Percentiles rank a stretch among this genome's conserved stretches.
These are phyloP conservation scores for Pangasianodon hypophthalmus DNA, from an alignment of 2,113 vertebrate genomes.

Conservation along the genomic window DNA sequence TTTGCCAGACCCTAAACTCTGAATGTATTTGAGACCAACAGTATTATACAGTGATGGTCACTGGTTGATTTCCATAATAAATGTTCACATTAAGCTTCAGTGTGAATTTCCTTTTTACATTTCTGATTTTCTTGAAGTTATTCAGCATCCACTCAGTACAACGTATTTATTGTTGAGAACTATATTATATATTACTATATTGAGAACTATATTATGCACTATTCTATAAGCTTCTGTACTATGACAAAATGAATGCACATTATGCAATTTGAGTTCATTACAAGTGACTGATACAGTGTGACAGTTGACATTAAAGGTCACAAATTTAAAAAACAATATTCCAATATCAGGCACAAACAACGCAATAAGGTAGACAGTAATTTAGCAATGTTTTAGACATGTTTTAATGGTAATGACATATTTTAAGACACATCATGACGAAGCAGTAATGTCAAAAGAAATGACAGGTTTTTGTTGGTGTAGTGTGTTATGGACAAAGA, in stretches of 20 bases:
- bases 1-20: constrained; percentile 9
- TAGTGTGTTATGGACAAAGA: background rate
- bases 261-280: background rate
- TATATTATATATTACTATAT: too few species aligned
- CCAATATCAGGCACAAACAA: background rate
- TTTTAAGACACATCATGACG: background rate
- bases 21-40: constrained; percentile 25
- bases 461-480: background rate
- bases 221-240: background rate
- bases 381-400: background rate
- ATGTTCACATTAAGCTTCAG: constrained; percentile 71
- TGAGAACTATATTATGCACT: background rate
- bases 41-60: constrained; percentile 21
- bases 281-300: background rate
- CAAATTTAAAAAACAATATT: background rate
- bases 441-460: background rate
- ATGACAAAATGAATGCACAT: background rate
- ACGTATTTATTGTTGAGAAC: too few species aligned
- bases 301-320: background rate
- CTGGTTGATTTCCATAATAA: constrained; percentile 62
- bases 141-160: background rate
- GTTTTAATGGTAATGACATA: background rate
- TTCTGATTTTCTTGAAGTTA: background rate
- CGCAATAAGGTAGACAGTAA: background rate
- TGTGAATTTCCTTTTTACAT: constrained; percentile 33